A percentile compares a stretch with the other conserved stretches of the same genome.
phyloP scores from a whole-genome alignment of 2,888 invertebrate species.

The Eudasyphora cyanicolor region DNA sequence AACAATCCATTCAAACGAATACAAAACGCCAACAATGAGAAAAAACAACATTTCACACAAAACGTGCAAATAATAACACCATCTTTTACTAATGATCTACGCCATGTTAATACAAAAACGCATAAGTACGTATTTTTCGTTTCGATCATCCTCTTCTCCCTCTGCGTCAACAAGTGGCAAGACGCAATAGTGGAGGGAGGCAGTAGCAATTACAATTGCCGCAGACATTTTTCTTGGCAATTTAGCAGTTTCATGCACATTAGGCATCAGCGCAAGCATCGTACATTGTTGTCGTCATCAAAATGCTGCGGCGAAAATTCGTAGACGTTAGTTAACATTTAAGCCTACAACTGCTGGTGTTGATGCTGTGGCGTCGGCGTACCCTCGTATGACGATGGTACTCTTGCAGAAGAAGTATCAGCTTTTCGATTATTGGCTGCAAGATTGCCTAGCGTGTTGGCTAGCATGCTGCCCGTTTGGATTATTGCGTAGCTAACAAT shows the following conservation, averaged over 20 bases:
- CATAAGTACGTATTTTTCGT: conserved; percentile 45
- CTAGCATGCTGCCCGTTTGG: conserved; percentile 46
- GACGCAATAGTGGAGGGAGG: conserved; percentile 5
- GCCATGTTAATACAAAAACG: conserved; percentile 66
- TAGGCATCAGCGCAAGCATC: conserved; percentile 54
- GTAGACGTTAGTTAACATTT: conserved; percentile 11
- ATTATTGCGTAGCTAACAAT: conserved; percentile 67
- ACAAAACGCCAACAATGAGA: conserved; percentile 13
- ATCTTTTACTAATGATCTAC: conserved; percentile 77
- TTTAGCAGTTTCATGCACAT: conserved; percentile 56
- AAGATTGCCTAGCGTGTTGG: background rate
- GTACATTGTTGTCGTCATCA: conserved; percentile 44
- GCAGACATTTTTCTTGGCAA: conserved; percentile 40
- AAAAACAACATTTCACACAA: conserved; percentile 72
- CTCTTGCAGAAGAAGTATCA: conserved; percentile 6
- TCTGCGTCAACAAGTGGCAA: background rate
- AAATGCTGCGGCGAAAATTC: conserved; percentile 47
- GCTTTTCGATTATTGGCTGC: conserved; percentile 38
- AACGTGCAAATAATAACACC: conserved; percentile 79
- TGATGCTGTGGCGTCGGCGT: conserved; percentile 10
- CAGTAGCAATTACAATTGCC: conserved; percentile 8
- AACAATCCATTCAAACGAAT: conserved; percentile 50
- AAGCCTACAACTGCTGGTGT: conserved; percentile 45
- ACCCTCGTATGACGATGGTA: conserved; percentile 27
- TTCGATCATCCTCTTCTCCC: background rate